Evolutionary conservation across 2,888 invertebrate species (phyloP).

Genomic region (Himalopsyche anomala): DNA sequence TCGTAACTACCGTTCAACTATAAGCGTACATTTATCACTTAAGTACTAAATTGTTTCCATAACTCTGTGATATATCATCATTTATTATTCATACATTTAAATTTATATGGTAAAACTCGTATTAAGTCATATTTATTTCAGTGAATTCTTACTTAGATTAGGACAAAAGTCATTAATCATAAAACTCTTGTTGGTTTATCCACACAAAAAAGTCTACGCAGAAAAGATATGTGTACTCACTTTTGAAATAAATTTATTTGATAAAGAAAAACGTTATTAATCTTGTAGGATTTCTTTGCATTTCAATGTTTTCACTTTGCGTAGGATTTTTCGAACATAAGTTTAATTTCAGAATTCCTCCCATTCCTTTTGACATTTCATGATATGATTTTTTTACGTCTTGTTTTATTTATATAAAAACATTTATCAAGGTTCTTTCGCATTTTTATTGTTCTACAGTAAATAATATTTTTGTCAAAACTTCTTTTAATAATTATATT

Average conservation of each 20-base stretch:
- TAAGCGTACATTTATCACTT: too few relatives aligned
- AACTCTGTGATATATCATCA: too few relatives aligned
- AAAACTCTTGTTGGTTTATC: not conserved
- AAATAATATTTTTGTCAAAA: too few relatives aligned
- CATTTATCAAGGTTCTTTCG: too few relatives aligned
- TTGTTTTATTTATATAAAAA: not conserved
- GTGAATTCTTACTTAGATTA: not conserved
- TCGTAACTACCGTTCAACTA: too few relatives aligned
- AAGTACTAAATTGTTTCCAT: too few relatives aligned
- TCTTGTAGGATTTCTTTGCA: constrained; percentile 34
- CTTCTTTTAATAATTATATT: too few relatives aligned
- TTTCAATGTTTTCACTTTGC: constrained; percentile 34
- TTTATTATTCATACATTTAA: constrained; percentile 29
- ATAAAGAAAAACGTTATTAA: constrained; percentile 30
- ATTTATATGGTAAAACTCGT: constrained; percentile 23
- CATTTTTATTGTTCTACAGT: too few relatives aligned
- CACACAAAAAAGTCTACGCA: constrained; percentile 1
- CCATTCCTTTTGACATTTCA: not conserved
- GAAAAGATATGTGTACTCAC: constrained; percentile 26
- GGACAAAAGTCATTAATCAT: constrained; percentile 29
- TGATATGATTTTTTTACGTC: not conserved
- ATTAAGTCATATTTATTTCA: constrained; percentile 11
- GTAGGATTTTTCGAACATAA: not conserved
- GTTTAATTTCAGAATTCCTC: constrained; percentile 17
- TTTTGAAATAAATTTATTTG: constrained; percentile 26